A percentile compares a stretch with the other conserved stretches of the same genome.
Evolutionary conservation across 2,113 vertebrate genomes (phyloP).

Genomic region (Xyliphius kryptos): DNA sequence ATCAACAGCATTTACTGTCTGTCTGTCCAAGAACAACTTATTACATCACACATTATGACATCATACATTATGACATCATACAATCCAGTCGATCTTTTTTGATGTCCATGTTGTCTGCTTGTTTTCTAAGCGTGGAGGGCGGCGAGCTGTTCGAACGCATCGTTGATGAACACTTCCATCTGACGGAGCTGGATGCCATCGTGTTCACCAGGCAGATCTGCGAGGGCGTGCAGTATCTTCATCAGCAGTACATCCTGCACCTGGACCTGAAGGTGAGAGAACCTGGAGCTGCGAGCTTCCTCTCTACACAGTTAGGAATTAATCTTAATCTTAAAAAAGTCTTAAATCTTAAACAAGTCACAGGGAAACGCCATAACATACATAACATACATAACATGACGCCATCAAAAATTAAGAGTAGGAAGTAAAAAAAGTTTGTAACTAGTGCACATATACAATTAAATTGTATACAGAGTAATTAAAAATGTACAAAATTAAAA

Average conservation of each 20-base stretch:
- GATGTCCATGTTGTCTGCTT: neutral
- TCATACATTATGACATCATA: too few species aligned
- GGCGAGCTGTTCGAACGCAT: conserved; percentile 85
- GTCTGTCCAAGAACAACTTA: too few species aligned
- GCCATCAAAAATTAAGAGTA: too few species aligned
- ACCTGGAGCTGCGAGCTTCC: neutral
- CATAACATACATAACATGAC: too few species aligned
- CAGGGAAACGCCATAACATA: too few species aligned
- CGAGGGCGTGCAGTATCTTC: conserved; percentile 78
- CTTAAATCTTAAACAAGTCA: neutral
- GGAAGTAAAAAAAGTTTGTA: too few species aligned
- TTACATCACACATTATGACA: too few species aligned
- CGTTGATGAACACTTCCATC: conserved; percentile 73
- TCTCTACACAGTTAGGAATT: neutral
- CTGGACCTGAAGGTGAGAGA: conserved; percentile 77
- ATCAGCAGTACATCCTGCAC: conserved; percentile 86
- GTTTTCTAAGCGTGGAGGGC: conserved; percentile 71
- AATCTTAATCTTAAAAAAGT: neutral
- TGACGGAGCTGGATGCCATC: conserved; percentile 79
- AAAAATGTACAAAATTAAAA: too few species aligned
- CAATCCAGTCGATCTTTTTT: neutral
- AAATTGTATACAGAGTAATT: too few species aligned
- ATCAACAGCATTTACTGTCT: too few species aligned
- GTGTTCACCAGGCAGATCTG: conserved; percentile 82
- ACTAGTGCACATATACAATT: too few species aligned